Evolutionary conservation across 2,888 invertebrate genomes (phyloP), one percentile per base, ranked within the genome.

Genomic region (Resseliella maxima): DNA sequence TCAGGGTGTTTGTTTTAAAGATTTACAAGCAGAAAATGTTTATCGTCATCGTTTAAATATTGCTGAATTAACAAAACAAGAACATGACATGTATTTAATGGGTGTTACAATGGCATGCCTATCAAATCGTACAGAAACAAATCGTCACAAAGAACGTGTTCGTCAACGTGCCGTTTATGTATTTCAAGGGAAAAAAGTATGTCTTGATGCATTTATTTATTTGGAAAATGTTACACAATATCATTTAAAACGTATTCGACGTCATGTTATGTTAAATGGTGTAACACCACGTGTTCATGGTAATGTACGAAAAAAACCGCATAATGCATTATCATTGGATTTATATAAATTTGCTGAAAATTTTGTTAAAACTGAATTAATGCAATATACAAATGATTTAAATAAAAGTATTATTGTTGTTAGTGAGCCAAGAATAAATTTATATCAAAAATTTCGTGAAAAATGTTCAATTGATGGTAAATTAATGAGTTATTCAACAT

Each of bases 31-130:
- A 0, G 95, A 95, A 88, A 94, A 93, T 88, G 95, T 95, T 0
- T 95, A 95, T 89, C 93, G 94, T 85, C 95, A 96, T 90, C 92
- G 95, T 88, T 91, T 95, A 54, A 95, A 96, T 89, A 95, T 95
- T 87, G 95, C 95, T 0, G 95, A 96, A 90, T 90, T 95, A 87
- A 95, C 95, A 0, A 95, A 95, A 91, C 95, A 94, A 86, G 95
- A 96, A 90, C 95, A 95, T 90, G 95, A 95, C 90, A 95, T 96
- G 95, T 96, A 96, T 89, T 91, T 95, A 88, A 95, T 95, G 95
- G 95, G 95, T n/a, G 94, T 96, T 45, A 95, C 95, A 1, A 95
- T 95, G 95, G 95, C 95, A 0, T 95, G 95, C 88, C 91, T 95
- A 88, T 94, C 95, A 0, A 95, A 95, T 90, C 87, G 87, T 27